phyloP scores from a whole-genome alignment of 2,113 vertebrate species.

The Noturus placidus region DNA sequence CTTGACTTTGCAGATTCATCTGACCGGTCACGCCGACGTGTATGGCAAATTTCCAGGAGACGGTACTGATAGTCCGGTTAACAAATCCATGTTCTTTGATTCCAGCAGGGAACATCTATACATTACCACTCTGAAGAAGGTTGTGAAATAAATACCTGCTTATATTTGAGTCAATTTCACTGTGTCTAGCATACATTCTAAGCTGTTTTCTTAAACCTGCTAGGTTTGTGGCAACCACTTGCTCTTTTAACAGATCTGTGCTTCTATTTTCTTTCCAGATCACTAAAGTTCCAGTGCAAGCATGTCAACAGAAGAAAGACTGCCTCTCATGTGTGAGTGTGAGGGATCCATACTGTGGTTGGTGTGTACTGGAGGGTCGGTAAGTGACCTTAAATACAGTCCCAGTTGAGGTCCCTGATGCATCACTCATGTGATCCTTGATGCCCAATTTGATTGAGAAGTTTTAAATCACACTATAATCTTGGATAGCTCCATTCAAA shows the following conservation, averaged over 20 bases:
- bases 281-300: conserved; percentile 81
- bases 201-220: neutral
- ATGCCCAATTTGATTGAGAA: neutral
- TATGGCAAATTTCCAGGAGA: conserved; percentile 76
- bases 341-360: conserved; percentile 92
- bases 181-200: neutral
- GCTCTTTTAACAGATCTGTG: neutral
- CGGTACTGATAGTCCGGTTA: conserved; percentile 77
- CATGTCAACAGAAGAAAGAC: conserved; percentile 76
- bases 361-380: conserved; percentile 89
- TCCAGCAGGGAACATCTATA: conserved; percentile 76
- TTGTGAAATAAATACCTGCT: conserved; percentile 11
- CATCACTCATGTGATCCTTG: neutral
- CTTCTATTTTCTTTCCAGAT: conserved; percentile 57
- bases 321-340: conserved; percentile 79
- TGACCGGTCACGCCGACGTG: conserved; percentile 64
- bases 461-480: neutral
- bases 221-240: neutral
- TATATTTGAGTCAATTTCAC: no score
- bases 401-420: neutral
- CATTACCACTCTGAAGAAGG: conserved; percentile 76
- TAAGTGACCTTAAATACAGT: conserved; percentile 62
- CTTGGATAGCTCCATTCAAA: neutral
- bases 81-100: conserved; percentile 85
- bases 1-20: conserved; percentile 75